A percentile compares a stretch with the other conserved stretches of the same genome.
These are phyloP conservation scores for Ceyx margarethae DNA, from an alignment of 2,113 vertebrate species.

Conservation along the genomic window DNA sequence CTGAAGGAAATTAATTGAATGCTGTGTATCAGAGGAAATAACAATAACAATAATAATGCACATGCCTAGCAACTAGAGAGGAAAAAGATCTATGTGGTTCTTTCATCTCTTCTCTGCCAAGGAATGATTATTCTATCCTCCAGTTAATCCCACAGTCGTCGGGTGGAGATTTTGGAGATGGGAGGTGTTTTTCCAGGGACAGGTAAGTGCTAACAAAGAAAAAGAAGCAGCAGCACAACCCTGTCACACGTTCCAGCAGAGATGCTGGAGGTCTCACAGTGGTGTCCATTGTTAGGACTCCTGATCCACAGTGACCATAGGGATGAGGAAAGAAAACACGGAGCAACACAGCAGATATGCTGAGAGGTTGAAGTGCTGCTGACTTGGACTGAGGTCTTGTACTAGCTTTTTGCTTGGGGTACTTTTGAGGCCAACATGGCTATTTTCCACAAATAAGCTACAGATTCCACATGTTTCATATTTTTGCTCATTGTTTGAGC, in stretches of 20 bases:
- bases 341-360: background rate
- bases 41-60: slow-evolving; percentile 40
- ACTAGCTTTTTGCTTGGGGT: background rate
- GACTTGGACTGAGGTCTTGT: fast-evolving
- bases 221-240: background rate
- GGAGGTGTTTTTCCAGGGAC: background rate
- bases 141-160: background rate
- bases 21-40: slow-evolving; percentile 45
- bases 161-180: background rate
- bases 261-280: background rate
- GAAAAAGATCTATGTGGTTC: background rate
- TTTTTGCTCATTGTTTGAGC: background rate
- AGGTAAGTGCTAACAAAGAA: background rate
- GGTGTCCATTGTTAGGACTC: fast-evolving
- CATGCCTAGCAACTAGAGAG: slow-evolving; percentile 26
- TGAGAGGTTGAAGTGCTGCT: background rate
- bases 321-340: background rate
- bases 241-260: fast-evolving
- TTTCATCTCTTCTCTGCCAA: background rate
- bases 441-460: fast-evolving
- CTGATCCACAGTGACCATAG: background rate
- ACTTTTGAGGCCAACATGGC: background rate
- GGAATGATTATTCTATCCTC: background rate
- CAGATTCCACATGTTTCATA: background rate
- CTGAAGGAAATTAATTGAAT: slow-evolving; percentile 61